These are phyloP conservation scores for Somateria mollissima DNA, from an alignment of 2,797 vertebrate genomes.

Conservation along the genomic window DNA sequence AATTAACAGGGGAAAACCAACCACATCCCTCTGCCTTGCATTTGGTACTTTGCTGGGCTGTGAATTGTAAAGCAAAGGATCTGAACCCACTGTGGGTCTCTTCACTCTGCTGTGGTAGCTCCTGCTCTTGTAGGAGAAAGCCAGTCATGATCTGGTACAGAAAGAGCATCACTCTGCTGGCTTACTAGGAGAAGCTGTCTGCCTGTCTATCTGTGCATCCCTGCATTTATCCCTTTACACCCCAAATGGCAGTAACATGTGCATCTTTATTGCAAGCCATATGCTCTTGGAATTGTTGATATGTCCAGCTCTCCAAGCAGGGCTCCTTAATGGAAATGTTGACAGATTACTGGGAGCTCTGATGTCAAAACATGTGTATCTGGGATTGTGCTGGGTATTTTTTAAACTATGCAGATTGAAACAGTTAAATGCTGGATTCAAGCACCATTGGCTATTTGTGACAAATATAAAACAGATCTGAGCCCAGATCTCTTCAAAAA, in stretches of 20 bases:
- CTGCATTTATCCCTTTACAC: not conserved
- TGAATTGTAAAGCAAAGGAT: not conserved
- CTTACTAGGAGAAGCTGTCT: not conserved
- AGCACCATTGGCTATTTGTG: not conserved
- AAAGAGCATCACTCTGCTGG: not conserved
- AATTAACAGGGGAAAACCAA: not conserved
- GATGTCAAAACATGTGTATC: not conserved
- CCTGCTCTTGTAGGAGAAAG: not conserved
- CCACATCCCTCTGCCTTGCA: accelerated
- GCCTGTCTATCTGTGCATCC: not conserved
- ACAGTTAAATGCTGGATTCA: not conserved
- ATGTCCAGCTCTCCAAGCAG: not conserved
- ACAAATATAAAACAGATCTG: not conserved
- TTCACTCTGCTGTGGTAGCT: too few relatives aligned
- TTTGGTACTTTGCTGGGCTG: not conserved
- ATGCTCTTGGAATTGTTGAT: not conserved
- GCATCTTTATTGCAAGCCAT: not conserved
- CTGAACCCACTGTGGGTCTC: not conserved
- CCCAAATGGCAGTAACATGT: not conserved
- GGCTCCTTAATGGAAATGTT: not conserved
- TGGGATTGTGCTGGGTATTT: not conserved
- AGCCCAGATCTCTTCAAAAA: not conserved
- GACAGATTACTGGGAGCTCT: not conserved
- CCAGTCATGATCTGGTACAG: not conserved
- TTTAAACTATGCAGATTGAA: not conserved